Evolutionary conservation across 2,113 vertebrate genomes (phyloP).

Genomic region (Amphiprion ocellaris): DNA sequence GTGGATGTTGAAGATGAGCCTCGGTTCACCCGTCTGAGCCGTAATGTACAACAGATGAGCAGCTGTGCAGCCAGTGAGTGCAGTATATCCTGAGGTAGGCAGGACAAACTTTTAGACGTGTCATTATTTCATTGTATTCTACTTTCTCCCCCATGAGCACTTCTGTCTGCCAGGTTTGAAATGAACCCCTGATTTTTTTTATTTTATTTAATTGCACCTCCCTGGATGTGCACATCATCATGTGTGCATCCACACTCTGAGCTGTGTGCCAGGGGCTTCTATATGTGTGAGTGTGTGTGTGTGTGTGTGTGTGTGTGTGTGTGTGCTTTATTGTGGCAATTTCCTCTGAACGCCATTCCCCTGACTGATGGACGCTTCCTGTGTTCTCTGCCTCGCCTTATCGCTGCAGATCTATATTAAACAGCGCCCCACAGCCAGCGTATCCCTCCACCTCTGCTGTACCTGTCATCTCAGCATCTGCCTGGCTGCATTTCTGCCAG

Average conservation of each 20-base stretch:
- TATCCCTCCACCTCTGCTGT: slow-evolving; percentile 60
- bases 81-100: too few relatives aligned
- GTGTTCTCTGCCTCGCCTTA: slow-evolving; percentile 71
- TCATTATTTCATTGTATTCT: neutral
- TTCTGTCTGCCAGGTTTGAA: slow-evolving; percentile 4
- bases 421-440: slow-evolving; percentile 60
- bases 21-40: neutral
- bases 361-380: slow-evolving; percentile 79
- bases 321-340: slow-evolving; percentile 72
- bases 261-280: slow-evolving; percentile 7
- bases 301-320: slow-evolving; percentile 15
- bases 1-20: neutral
- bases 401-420: slow-evolving; percentile 86
- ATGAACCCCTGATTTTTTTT: neutral
- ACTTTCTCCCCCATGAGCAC: neutral
- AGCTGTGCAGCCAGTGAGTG: neutral
- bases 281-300: slow-evolving; percentile 14
- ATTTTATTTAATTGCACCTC: neutral
- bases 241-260: neutral
- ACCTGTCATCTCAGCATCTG: slow-evolving; percentile 72
- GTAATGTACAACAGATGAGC: neutral
- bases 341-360: slow-evolving; percentile 76
- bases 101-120: slow-evolving; percentile 16
- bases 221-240: neutral
- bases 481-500: slow-evolving; percentile 48